These are phyloP conservation scores for Brachylomia viminalis DNA, from an alignment of 2,888 invertebrate genomes.

Conservation along the genomic window DNA sequence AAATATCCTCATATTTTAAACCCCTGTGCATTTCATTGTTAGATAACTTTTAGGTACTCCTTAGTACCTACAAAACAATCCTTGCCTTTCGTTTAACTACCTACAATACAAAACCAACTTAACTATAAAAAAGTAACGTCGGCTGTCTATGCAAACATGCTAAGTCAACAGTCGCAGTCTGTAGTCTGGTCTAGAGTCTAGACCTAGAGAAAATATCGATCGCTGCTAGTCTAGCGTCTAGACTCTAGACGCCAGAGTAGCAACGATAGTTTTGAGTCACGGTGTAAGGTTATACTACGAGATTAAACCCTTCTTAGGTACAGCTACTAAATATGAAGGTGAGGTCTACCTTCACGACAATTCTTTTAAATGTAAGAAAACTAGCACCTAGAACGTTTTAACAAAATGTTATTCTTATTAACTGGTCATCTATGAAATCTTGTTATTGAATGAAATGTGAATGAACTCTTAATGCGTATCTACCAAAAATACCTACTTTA, in stretches of 20 bases:
- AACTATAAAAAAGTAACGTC: not conserved
- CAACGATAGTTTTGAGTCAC: conserved; percentile 44
- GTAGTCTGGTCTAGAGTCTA: conserved; percentile 41
- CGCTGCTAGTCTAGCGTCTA: not conserved
- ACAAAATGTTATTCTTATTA: not conserved
- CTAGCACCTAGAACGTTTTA: not conserved
- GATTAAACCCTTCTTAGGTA: not conserved
- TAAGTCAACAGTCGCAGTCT: conserved; percentile 14
- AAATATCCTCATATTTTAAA: too few species aligned
- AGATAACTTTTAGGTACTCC: too few species aligned
- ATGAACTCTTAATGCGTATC: not conserved
- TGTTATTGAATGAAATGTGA: not conserved
- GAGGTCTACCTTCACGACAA: not conserved
- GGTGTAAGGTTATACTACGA: not conserved
- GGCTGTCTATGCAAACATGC: conserved; percentile 1
- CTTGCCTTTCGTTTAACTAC: too few species aligned
- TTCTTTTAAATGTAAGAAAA: not conserved
- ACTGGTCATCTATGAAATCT: not conserved
- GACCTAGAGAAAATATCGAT: too few species aligned
- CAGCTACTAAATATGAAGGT: not conserved
- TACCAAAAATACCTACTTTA: not conserved
- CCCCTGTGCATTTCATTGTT: too few species aligned
- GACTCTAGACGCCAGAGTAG: conserved; percentile 52
- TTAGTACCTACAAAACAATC: too few species aligned
- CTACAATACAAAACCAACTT: too few species aligned